A percentile compares a stretch with the other conserved stretches of the same genome.
These are phyloP conservation scores for Xenopus petersii DNA, from an alignment of 2,797 vertebrate species.

Conservation along the genomic window DNA sequence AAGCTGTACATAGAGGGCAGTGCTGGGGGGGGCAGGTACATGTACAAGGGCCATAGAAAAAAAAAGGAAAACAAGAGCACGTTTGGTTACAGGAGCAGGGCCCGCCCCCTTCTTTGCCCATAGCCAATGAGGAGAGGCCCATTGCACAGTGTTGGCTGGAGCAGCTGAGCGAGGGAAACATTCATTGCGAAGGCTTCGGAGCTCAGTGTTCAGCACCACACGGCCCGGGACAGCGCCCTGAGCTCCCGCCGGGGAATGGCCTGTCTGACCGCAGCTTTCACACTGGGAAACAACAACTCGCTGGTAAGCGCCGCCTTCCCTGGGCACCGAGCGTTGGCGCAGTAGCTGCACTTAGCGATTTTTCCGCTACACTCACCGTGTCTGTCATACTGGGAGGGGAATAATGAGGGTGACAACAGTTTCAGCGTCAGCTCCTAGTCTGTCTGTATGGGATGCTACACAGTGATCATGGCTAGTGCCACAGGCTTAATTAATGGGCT, in stretches of 20 bases:
- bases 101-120: slow-evolving; percentile 35
- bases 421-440: no score
- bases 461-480: no score
- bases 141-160: background rate
- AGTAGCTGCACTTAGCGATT: background rate
- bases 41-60: no score
- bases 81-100: slow-evolving; percentile 46
- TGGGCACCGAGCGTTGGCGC: background rate
- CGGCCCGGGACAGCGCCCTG: background rate
- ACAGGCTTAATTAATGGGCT: no score
- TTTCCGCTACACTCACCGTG: no score
- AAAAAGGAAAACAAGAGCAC: slow-evolving; percentile 60
- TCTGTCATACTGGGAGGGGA: no score
- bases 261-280: slow-evolving; percentile 73
- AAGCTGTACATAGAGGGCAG: no score
- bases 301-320: slow-evolving; percentile 59
- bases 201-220: slow-evolving; percentile 28
- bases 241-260: slow-evolving; percentile 63
- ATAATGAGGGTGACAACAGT: no score
- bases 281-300: slow-evolving; percentile 58
- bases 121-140: slow-evolving; percentile 51
- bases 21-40: no score
- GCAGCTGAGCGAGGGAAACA: background rate
- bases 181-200: background rate
- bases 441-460: no score